Percentiles rank a stretch among this genome's conserved stretches.
Evolutionary conservation across 2,888 invertebrate species (phyloP).

Genomic region (Brachypterus glaber): DNA sequence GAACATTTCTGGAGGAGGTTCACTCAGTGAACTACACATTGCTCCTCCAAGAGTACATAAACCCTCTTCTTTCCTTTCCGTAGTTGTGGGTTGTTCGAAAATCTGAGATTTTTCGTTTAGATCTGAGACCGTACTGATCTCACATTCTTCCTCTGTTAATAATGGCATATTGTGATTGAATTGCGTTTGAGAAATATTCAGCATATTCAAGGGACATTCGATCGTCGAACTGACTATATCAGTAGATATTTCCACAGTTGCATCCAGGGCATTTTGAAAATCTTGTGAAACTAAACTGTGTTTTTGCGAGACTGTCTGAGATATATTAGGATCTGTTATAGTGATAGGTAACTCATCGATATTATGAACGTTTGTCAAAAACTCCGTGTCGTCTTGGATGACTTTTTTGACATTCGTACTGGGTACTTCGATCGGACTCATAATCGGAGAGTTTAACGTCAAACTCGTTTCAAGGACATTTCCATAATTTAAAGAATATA

Average conservation of each 20-base stretch:
- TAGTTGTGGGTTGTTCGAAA: not conserved
- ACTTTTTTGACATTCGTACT: conserved; percentile 41
- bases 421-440: conserved; percentile 71
- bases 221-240: conserved; percentile 47
- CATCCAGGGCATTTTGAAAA: conserved; percentile 43
- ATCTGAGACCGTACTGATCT: conserved; percentile 8
- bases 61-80: conserved; percentile 24
- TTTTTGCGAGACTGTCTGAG: conserved; percentile 43
- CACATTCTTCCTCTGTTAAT: conserved; percentile 46
- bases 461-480: conserved; percentile 68
- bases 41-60: conserved; percentile 35
- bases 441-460: conserved; percentile 67
- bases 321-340: conserved; percentile 65
- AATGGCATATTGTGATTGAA: conserved; percentile 49
- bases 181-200: conserved; percentile 32
- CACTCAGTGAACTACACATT: conserved; percentile 40
- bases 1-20: conserved; percentile 40
- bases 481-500: conserved; percentile 48
- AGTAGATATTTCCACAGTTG: conserved; percentile 64
- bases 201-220: conserved; percentile 36
- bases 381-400: conserved; percentile 33
- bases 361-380: conserved; percentile 47
- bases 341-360: conserved; percentile 68
- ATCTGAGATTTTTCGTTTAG: not conserved
- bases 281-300: conserved; percentile 32